Base-by-base conservation (phyloP, 2,797 vertebrate species). In the Hozukius guyotensis region DNA sequence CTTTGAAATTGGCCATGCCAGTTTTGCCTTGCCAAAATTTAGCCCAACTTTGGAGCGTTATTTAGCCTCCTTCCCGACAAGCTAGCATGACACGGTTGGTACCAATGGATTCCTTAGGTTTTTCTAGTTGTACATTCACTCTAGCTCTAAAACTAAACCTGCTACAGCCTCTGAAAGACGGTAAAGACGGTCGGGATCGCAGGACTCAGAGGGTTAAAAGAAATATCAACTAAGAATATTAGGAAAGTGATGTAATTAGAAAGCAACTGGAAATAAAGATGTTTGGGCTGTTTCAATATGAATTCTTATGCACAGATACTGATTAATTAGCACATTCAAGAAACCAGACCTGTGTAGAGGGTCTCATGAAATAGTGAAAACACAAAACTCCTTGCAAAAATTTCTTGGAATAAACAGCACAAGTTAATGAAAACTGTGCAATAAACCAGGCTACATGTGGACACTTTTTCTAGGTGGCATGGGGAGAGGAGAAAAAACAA, bases 371-470 rank as follows among this genome's bases (percentile, higher is more conserved):
- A 61, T 34, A 14, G 29, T 57, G 27, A 74, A 49, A 69, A 75
- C 13, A 25, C 27, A 63, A 64, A 76, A 76, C 8, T 25, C 20
- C 24, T 22, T 22, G 25, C 27, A 70, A 76, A 78, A 3, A 74
- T 42, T 34, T 69, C 25, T 77, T 72, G 42, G 27, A 62, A 71
- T 79, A 46, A 60, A 80, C 11, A 22, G 29, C 53, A 16, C 10
- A n/a, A 65, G 27, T 13, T 29, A 69, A 77, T 78, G 60, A 61
- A 67, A 82, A 64, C n/a, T 2, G 27, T 78, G 49, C 42, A 74
- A 70, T 42, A 52, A 31, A 52, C 13, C 36, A 46, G 31, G 60
- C 31, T 59, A 34, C 24, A 68, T 75, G 8, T 59, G 11, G 62
- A 78, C 20, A 24, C 6, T 82, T 60, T 72, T 18, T 59, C 12